These are phyloP conservation scores for Dendrolimus punctatus DNA, from an alignment of 1,140 invertebrate genomes.

Conservation along the genomic window DNA sequence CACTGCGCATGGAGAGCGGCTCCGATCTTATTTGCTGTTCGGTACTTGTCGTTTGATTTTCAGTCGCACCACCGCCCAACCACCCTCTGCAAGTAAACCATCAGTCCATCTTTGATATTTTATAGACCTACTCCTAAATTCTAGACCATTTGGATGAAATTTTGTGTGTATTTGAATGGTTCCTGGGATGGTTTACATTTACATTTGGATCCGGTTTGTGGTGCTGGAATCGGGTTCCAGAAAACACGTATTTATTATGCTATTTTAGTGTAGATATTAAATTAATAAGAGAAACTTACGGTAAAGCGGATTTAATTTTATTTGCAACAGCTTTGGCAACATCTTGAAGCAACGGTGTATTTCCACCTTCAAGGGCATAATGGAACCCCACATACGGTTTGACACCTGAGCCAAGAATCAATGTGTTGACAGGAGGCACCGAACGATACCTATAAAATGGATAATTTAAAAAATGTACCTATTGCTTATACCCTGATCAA, in stretches of 20 bases:
- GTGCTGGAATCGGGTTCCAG: no score
- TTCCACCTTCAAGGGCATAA: constrained; percentile 89
- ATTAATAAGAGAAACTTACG: constrained; percentile 73
- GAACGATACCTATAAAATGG: constrained; percentile 75
- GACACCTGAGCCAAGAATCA: constrained; percentile 86
- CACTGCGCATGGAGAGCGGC: constrained; percentile 80
- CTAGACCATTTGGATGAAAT: no score
- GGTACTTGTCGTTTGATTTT: constrained; percentile 51
- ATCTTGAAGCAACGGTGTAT: constrained; percentile 82
- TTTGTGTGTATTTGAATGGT: no score
- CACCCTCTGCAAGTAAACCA: constrained; percentile 60
- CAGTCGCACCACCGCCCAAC: constrained; percentile 73
- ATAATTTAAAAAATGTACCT: background rate
- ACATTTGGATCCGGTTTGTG: no score
- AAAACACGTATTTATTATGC: no score
- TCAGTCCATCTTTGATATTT: no score
- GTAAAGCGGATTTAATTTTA: constrained; percentile 89
- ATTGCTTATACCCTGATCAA: no score
- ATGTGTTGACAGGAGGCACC: constrained; percentile 82
- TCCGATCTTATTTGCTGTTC: constrained; percentile 74
- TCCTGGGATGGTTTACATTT: no score
- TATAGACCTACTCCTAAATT: no score
- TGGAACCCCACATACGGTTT: constrained; percentile 92
- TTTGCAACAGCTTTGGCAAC: constrained; percentile 91
- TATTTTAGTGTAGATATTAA: background rate